Evolutionary conservation across 1,140 invertebrate genomes (phyloP), one percentile per base, ranked within the genome.

Genomic region (Drosophila lini): DNA sequence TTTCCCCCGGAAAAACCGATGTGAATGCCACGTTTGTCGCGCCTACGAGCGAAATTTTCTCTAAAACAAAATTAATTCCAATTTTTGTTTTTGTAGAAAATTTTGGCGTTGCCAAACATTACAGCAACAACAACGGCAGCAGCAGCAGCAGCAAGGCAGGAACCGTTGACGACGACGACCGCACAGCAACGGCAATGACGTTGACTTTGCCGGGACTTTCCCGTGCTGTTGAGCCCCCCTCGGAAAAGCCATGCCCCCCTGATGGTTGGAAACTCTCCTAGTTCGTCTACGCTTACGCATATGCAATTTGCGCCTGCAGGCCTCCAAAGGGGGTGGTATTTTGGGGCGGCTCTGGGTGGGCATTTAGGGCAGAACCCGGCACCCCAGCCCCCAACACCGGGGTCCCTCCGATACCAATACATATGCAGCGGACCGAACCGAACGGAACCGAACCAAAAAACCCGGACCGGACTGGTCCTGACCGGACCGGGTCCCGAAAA

Each of bases 41-140:
- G 80, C 80, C 75, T 81, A 82, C 80, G 50, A 82, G 75, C 68
- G 56, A 89, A 89, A 89, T 89, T 88, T 88, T 88, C 80, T 89
- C 84, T 89, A 89, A 89, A 89, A 89, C 84, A 89, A 89, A 89
- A 89, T 89, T 89, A 89, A 89, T 89, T 89, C 85, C 80, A 64
- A 79, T 89, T 89, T 88, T 89, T 83, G 84, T 88, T 88, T 89
- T 88, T 88, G 83, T 89, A 89, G 84, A 88, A 81, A 88, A 83
- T 89, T 80, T 89, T 79, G 79, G 82, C 79, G 82, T 78, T 81
- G 75, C 57, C 74, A 71, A 85, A 78, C 77, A 83, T 83, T 83
- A 89, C 80, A 88, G 44, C 78, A 81, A 67, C 57, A 76, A 16
- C 41, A 53, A 48, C 41, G 59, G 19, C 68, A 44, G 48, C 48